Conservation (phyloP, 2,113 vertebrate genomes). For the Leucoraja erinaceus region DNA sequence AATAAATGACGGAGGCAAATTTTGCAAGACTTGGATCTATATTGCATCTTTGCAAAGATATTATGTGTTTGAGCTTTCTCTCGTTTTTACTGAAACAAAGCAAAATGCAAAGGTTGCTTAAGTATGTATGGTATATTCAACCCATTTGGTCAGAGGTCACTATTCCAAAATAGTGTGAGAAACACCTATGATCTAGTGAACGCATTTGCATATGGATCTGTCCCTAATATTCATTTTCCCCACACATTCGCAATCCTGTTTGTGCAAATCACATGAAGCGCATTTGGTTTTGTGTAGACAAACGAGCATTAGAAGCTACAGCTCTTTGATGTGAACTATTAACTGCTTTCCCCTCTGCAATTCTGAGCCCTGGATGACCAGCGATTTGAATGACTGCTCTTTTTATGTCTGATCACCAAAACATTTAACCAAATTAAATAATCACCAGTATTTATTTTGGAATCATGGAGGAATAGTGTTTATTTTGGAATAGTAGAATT, state of each 20-base stretch:
- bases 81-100: background rate
- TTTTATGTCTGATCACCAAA: background rate
- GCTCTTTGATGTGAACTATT: background rate
- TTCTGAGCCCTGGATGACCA: background rate
- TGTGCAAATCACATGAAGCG: background rate
- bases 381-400: background rate
- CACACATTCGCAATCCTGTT: background rate
- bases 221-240: background rate
- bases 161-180: background rate
- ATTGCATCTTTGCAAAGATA: background rate
- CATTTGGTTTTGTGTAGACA: background rate
- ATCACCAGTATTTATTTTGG: background rate
- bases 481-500: background rate
- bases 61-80: background rate
- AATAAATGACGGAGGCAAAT: background rate
- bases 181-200: background rate
- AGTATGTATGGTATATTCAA: background rate
- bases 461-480: background rate
- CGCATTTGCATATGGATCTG: background rate
- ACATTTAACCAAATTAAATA: background rate
- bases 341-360: background rate
- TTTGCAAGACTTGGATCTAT: background rate
- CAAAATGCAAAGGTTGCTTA: background rate
- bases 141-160: background rate
- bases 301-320: background rate